Conservation (phyloP, 2,113 vertebrate species). For the Gymnarchus niloticus region DNA sequence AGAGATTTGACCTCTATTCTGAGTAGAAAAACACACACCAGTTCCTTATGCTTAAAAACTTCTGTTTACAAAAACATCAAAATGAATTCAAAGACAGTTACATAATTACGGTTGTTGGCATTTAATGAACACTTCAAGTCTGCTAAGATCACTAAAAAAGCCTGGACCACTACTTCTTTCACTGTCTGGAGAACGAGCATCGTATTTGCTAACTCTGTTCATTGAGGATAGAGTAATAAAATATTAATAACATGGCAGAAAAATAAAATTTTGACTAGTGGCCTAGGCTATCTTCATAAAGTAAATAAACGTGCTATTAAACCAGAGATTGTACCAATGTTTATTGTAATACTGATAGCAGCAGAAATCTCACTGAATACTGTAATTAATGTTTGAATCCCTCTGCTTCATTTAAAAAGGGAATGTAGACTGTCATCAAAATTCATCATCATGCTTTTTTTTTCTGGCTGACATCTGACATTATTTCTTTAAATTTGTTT, state of each 20-base stretch:
- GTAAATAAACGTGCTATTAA: not conserved
- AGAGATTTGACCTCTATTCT: not conserved
- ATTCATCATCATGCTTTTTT: no score
- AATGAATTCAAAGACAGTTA: not conserved
- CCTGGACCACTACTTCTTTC: not conserved
- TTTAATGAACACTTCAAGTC: not conserved
- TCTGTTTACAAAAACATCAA: not conserved
- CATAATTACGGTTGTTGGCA: not conserved
- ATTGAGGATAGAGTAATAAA: not conserved
- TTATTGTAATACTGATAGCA: not conserved
- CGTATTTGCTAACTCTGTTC: not conserved
- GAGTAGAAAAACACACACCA: not conserved
- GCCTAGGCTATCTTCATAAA: not conserved
- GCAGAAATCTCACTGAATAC: not conserved
- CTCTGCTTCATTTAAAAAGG: not conserved
- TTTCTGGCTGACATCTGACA: not conserved
- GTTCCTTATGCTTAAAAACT: not conserved
- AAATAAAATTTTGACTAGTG: not conserved
- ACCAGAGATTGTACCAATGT: not conserved
- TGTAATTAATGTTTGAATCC: not conserved
- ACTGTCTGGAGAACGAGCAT: not conserved
- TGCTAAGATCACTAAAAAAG: not conserved
- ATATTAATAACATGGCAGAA: not conserved
- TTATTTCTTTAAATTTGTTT: not conserved
- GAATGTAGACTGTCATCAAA: not conserved